Percentiles rank a stretch among this genome's conserved stretches.
phyloP scores from a whole-genome alignment of 2,888 invertebrate genomes.

The Schizaphis graminum region DNA sequence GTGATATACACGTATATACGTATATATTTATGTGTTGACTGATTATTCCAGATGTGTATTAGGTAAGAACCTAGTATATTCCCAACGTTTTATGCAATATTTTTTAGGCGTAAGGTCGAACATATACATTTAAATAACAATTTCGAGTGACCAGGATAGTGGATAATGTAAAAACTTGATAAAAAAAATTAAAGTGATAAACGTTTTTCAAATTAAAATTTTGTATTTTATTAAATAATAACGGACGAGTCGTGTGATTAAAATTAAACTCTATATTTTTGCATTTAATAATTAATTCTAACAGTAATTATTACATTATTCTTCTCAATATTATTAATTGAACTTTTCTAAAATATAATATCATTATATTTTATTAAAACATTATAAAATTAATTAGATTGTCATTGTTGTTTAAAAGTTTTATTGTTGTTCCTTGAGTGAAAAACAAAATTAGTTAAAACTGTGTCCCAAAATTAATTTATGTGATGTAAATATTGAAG shows the following conservation, averaged over 20 bases:
- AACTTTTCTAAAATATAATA: constrained; percentile 10
- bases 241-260: background rate
- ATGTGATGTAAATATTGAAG: background rate
- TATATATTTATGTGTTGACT: background rate
- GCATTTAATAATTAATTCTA: background rate
- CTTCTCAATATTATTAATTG: background rate
- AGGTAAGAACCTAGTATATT: background rate
- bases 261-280: background rate
- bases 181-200: background rate
- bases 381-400: constrained; percentile 1
- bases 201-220: background rate
- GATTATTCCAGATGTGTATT: background rate
- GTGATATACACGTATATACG: too few relatives aligned
- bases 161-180: background rate
- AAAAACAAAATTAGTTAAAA: background rate
- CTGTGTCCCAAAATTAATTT: background rate
- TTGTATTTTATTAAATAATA: background rate
- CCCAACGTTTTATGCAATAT: background rate
- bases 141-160: background rate
- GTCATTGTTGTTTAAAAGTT: background rate
- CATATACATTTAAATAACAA: background rate
- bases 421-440: background rate
- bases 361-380: constrained; percentile 32
- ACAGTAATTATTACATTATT: background rate
- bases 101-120: background rate